Evolutionary conservation across 2,888 invertebrate species (phyloP).

Genomic region (Ophion costatus): DNA sequence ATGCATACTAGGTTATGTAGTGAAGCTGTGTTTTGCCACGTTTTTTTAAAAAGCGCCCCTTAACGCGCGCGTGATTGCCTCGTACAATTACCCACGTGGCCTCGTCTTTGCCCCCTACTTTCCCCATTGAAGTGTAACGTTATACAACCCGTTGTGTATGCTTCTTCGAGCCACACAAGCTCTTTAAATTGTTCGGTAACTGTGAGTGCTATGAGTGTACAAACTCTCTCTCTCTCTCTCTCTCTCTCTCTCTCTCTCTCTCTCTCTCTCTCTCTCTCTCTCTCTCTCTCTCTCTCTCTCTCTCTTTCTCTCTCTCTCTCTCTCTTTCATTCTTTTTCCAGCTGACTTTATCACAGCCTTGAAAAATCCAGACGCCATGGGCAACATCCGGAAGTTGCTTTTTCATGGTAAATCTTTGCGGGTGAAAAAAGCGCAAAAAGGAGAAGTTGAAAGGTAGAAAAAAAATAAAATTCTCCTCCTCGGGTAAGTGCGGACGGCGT

Average conservation of each 20-base stretch:
- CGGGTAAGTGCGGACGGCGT: too few species aligned
- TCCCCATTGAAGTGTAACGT: constrained; percentile 23
- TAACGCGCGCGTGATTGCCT: constrained; percentile 77
- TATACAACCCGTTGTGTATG: constrained; percentile 22
- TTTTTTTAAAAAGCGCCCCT: constrained; percentile 75
- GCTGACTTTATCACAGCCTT: neutral
- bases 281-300: neutral
- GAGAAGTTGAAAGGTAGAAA: too few species aligned
- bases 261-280: neutral
- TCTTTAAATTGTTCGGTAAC: constrained; percentile 40
- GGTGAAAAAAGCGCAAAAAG: too few species aligned
- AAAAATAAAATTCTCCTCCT: too few species aligned
- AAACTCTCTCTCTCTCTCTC: constrained; percentile 2
- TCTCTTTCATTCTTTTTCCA: too few species aligned
- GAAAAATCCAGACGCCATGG: constrained; percentile 26
- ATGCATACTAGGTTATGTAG: constrained; percentile 33
- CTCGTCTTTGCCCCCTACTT: constrained; percentile 47
- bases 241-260: neutral
- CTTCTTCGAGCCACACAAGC: neutral
- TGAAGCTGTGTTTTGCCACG: constrained; percentile 73
- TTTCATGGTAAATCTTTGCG: too few species aligned
- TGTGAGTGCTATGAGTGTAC: neutral
- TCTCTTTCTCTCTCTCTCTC: neutral
- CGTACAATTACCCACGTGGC: constrained; percentile 75
- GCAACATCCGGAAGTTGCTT: neutral